These are phyloP conservation scores for Emydoidea blandingii DNA, from an alignment of 2,797 vertebrate genomes.

Conservation along the genomic window DNA sequence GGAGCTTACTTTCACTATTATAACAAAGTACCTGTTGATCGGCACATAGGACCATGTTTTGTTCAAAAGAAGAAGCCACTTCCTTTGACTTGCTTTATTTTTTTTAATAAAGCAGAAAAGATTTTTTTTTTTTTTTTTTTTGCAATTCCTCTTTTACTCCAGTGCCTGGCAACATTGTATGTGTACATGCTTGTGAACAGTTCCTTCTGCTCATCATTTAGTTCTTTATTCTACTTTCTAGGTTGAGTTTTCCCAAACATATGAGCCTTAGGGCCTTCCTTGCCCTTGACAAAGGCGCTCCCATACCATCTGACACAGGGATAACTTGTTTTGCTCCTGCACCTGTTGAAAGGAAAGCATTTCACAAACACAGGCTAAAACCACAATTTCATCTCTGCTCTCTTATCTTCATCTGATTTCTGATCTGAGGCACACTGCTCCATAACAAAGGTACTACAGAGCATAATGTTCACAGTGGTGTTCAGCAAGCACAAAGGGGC, in stretches of 20 bases:
- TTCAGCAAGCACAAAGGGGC: background rate
- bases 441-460: background rate
- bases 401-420: background rate
- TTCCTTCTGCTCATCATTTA: background rate
- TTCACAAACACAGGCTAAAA: background rate
- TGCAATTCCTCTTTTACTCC: slow-evolving; percentile 28
- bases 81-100: slow-evolving; percentile 59
- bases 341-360: accelerated
- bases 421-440: accelerated
- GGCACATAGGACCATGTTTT: slow-evolving; percentile 59
- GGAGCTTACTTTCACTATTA: slow-evolving; percentile 65
- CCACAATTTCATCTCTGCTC: background rate
- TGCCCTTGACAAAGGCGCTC: background rate
- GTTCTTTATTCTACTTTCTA: background rate
- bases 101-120: background rate
- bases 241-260: background rate
- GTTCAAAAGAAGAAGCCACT: slow-evolving; percentile 71
- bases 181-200: background rate
- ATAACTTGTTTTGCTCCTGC: accelerated
- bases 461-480: no score
- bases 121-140: background rate
- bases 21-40: slow-evolving; percentile 59
- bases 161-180: background rate
- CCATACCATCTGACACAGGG: background rate
- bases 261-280: background rate